phyloP scores from a whole-genome alignment of 2,113 vertebrate species.

The Galeopterus variegatus region DNA sequence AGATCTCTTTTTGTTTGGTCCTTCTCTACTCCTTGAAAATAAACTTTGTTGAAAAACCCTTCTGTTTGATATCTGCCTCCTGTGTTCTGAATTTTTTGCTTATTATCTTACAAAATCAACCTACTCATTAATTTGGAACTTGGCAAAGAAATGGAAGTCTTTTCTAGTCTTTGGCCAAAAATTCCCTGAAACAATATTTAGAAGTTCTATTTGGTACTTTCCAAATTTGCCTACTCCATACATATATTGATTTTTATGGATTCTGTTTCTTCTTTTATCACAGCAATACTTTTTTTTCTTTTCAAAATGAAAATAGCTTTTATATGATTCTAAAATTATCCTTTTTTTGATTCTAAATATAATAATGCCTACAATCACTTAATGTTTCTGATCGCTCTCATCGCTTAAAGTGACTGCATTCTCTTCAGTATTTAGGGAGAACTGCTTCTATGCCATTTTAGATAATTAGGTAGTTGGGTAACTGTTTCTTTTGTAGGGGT shows the following conservation, averaged over 20 bases:
- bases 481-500: neutral
- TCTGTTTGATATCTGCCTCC: neutral
- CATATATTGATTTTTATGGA: neutral
- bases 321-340: slow-evolving; percentile 5
- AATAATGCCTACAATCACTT: neutral
- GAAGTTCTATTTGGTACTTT: slow-evolving; percentile 4
- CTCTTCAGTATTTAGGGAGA: neutral
- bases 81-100: slow-evolving; percentile 45
- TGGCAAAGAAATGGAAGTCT: slow-evolving; percentile 24
- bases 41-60: slow-evolving; percentile 15
- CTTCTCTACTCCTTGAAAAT: slow-evolving; percentile 52
- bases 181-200: neutral
- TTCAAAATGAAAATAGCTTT: slow-evolving; percentile 40
- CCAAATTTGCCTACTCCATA: neutral
- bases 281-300: slow-evolving; percentile 13
- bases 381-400: neutral
- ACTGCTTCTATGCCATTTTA: slow-evolving; percentile 9
- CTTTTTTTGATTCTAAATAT: neutral
- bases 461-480: neutral
- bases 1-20: neutral
- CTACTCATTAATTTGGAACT: slow-evolving; percentile 42
- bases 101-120: neutral
- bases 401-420: neutral
- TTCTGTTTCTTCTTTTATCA: neutral
- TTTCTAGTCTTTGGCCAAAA: neutral